phyloP scores from a whole-genome alignment of 1,140 invertebrate genomes.

The Drosophila mauritiana region DNA sequence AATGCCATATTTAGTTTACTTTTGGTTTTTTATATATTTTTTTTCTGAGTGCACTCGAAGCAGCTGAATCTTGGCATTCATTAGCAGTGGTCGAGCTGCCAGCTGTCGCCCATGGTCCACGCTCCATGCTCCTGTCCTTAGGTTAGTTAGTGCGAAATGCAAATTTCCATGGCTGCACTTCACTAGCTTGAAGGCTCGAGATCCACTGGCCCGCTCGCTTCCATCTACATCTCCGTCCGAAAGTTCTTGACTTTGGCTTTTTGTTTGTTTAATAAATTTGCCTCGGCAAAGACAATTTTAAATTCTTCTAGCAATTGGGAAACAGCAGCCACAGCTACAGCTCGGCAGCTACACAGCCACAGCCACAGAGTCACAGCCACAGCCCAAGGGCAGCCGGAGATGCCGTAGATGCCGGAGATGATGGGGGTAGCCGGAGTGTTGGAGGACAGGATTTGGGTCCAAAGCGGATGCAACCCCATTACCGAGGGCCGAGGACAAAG shows the following conservation, averaged over 20 bases:
- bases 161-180: slow-evolving; percentile 67
- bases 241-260: slow-evolving; percentile 49
- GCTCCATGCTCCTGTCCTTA: slow-evolving; percentile 35
- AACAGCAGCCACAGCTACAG: slow-evolving; percentile 59
- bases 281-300: slow-evolving; percentile 76
- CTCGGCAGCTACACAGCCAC: slow-evolving; percentile 2
- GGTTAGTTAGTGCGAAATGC: slow-evolving; percentile 77
- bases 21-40: not conserved
- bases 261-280: slow-evolving; percentile 82
- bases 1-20: too few species aligned
- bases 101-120: slow-evolving; percentile 50
- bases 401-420: not conserved
- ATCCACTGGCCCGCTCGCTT: slow-evolving; percentile 20
- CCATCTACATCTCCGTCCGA: not conserved
- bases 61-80: slow-evolving; percentile 58
- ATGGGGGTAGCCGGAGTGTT: not conserved
- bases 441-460: slow-evolving; percentile 31
- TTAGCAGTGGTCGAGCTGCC: slow-evolving; percentile 71
- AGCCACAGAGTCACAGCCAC: not conserved
- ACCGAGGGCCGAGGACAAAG: slow-evolving; percentile 69
- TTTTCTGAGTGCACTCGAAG: slow-evolving; percentile 13
- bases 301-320: slow-evolving; percentile 81
- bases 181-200: slow-evolving; percentile 53
- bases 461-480: slow-evolving; percentile 61
- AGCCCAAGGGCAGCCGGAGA: slow-evolving; percentile 5